Conservation (phyloP, 1,140 invertebrate species). For the Bombus turneri region DNA sequence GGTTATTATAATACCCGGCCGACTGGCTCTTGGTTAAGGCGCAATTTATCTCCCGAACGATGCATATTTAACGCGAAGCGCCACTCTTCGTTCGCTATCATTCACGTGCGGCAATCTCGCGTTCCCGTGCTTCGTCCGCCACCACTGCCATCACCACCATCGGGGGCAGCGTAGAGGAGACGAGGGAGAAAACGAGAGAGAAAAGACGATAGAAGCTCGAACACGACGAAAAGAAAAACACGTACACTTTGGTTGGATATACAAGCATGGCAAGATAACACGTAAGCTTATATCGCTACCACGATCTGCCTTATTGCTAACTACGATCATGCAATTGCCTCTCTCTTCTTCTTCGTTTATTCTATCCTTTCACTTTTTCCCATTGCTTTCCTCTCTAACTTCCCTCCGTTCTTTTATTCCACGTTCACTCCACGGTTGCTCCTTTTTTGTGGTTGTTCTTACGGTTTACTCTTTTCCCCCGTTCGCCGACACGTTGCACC, state of each 20-base stretch:
- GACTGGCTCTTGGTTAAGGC: slow-evolving; percentile 74
- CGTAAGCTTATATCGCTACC: slow-evolving; percentile 52
- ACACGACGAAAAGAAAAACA: slow-evolving; percentile 4
- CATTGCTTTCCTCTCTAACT: background rate
- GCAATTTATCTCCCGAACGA: slow-evolving; percentile 75
- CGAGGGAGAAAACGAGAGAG: background rate
- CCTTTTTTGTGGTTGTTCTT: slow-evolving; percentile 19
- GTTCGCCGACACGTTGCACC: slow-evolving; percentile 57
- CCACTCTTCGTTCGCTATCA: slow-evolving; percentile 72
- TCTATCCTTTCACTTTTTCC: background rate
- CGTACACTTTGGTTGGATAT: background rate
- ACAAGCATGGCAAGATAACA: slow-evolving; percentile 31
- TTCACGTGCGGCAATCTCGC: slow-evolving; percentile 66
- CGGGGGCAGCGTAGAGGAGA: background rate
- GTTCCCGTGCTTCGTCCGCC: slow-evolving; percentile 25
- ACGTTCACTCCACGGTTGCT: background rate
- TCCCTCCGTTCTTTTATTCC: background rate
- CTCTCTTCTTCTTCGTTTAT: background rate
- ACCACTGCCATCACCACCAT: background rate
- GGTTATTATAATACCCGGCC: slow-evolving; percentile 77
- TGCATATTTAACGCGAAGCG: slow-evolving; percentile 76
- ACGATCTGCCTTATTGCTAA: slow-evolving; percentile 68
- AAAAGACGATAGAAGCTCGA: background rate
- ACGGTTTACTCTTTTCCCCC: background rate
- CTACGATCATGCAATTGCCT: slow-evolving; percentile 51